Conservation (phyloP, 2,797 vertebrate genomes). For the Rhinogobio ventralis region DNA sequence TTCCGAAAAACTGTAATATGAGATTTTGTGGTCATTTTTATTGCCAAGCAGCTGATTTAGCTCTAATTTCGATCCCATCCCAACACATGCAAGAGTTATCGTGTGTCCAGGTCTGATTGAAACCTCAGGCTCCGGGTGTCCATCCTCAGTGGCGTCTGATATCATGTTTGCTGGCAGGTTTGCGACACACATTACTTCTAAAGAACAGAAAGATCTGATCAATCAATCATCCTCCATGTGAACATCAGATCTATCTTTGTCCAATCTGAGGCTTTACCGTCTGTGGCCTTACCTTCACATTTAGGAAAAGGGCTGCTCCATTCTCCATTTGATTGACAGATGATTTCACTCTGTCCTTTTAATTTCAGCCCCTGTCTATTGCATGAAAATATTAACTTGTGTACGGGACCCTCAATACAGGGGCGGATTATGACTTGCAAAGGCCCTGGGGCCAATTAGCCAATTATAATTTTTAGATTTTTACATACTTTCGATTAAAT, state of each 20-base stretch:
- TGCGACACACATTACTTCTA: neutral
- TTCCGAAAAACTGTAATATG: too few species aligned
- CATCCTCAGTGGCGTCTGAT: too few species aligned
- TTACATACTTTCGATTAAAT: too few species aligned
- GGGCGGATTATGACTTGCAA: too few species aligned
- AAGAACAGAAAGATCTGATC: neutral
- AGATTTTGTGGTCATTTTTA: too few species aligned
- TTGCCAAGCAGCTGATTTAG: conserved; percentile 49
- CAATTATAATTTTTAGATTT: too few species aligned
- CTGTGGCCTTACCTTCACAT: conserved; percentile 66
- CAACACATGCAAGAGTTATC: neutral
- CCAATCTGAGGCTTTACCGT: too few species aligned
- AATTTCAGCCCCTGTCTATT: conserved; percentile 30
- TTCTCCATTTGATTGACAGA: conserved; percentile 63
- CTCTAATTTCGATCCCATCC: accelerated
- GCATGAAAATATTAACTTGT: neutral
- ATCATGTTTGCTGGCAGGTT: neutral
- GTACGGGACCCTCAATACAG: neutral
- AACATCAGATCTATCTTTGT: conserved; percentile 50
- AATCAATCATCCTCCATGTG: conserved; percentile 59
- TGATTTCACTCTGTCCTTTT: neutral
- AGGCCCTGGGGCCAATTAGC: too few species aligned
- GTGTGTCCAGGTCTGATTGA: neutral
- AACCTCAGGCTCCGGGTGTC: neutral
- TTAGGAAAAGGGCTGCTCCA: conserved; percentile 65